Conservation (phyloP, 2,113 vertebrate species). For the Peromyscus maniculatus region DNA sequence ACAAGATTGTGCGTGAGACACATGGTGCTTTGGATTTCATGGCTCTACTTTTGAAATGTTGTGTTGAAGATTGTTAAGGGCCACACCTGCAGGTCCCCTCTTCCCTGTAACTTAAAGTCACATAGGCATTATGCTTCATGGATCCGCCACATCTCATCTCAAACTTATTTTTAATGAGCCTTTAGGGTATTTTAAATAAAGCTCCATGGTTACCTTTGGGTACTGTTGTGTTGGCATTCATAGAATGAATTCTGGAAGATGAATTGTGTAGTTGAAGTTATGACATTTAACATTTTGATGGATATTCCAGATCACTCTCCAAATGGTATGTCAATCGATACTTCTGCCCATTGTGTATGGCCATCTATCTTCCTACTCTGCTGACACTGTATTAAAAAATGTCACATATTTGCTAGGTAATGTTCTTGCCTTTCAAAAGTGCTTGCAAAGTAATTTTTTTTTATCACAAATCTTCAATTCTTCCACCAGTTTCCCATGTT, state of each 20-base stretch:
- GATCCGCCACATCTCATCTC: conserved; percentile 8
- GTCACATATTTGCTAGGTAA: conserved; percentile 48
- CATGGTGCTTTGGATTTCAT: neutral
- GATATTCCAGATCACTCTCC: conserved; percentile 15
- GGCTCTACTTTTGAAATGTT: conserved; percentile 9
- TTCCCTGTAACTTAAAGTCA: conserved; percentile 43
- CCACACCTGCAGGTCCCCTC: neutral
- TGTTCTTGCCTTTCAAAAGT: conserved; percentile 66
- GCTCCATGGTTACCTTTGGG: neutral
- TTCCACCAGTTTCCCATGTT: neutral
- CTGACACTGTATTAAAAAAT: neutral
- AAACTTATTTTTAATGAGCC: neutral
- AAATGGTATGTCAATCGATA: neutral
- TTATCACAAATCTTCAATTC: conserved; percentile 31
- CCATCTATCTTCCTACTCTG: neutral
- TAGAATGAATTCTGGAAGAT: conserved; percentile 45
- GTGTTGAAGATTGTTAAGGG: neutral
- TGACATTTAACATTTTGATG: conserved; percentile 48
- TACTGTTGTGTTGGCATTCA: neutral
- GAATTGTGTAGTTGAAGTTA: conserved; percentile 11
- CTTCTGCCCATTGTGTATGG: neutral
- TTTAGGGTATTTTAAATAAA: conserved; percentile 54
- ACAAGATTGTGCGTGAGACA: neutral
- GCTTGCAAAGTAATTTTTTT: conserved; percentile 47
- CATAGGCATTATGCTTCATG: neutral